A percentile compares a stretch with the other conserved stretches of the same genome.
Conservation (phyloP, 2,888 invertebrate species). For the Drosophila atroscutellata region DNA sequence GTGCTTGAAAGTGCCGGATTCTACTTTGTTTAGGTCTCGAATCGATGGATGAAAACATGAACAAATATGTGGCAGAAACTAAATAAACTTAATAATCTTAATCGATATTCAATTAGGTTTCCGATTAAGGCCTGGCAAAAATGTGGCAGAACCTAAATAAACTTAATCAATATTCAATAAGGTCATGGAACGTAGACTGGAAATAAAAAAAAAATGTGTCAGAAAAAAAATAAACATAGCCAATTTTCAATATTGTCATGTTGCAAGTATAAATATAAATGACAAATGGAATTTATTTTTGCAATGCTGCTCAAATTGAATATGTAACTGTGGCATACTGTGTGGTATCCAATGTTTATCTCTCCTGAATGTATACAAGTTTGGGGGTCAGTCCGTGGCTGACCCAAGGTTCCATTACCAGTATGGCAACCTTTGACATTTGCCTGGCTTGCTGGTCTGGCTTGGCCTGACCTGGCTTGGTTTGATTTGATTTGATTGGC, state of each 20-base stretch:
- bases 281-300: neutral
- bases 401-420: constrained; percentile 44
- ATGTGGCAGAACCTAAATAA: neutral
- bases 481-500: constrained; percentile 53
- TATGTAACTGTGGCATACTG: neutral
- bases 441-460: constrained; percentile 2
- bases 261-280: neutral
- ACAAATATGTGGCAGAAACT: neutral
- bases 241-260: too few relatives aligned
- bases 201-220: neutral
- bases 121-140: neutral
- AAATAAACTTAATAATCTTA: neutral
- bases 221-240: neutral
- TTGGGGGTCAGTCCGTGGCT: constrained; percentile 42
- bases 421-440: constrained; percentile 63
- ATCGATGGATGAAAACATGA: neutral
- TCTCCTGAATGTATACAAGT: constrained; percentile 1
- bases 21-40: neutral
- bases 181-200: neutral
- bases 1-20: neutral
- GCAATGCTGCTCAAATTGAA: neutral
- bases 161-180: neutral
- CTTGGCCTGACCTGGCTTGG: constrained; percentile 8
- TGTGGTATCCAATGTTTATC: neutral
- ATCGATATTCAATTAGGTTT: neutral